These are phyloP conservation scores for Aphelocoma californica DNA, from an alignment of 2,797 vertebrate species.

Conservation along the genomic window DNA sequence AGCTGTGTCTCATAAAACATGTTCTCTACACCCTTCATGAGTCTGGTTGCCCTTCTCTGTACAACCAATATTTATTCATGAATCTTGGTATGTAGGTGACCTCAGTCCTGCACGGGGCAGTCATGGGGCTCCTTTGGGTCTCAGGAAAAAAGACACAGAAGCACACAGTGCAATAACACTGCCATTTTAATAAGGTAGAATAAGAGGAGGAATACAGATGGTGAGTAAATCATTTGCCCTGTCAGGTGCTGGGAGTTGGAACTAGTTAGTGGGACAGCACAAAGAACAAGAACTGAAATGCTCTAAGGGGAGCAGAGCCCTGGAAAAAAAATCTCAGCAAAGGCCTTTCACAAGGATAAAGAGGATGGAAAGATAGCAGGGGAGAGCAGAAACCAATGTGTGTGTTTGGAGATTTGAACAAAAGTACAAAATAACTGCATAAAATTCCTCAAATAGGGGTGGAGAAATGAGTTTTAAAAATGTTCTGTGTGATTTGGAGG, in stretches of 20 bases:
- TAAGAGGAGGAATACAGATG: neutral
- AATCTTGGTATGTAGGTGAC: neutral
- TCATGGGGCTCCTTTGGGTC: neutral
- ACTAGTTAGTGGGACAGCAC: neutral
- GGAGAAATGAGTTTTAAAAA: neutral
- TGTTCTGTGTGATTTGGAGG: neutral
- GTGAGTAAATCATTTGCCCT: neutral
- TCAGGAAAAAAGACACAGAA: neutral
- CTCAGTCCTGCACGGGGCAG: neutral
- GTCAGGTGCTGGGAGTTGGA: neutral
- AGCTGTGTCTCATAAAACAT: neutral
- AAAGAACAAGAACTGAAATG: neutral
- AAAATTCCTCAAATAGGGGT: neutral
- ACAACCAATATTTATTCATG: neutral
- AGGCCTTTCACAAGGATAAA: neutral
- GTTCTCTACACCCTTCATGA: neutral
- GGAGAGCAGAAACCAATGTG: neutral
- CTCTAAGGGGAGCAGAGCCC: neutral
- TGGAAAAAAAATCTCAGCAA: neutral
- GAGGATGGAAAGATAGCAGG: neutral
- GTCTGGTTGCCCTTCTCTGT: neutral
- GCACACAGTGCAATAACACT: neutral
- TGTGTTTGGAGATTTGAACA: neutral
- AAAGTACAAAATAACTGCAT: neutral
- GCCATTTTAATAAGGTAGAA: neutral